Evolutionary conservation across 2,888 invertebrate genomes (phyloP).

Genomic region (Perithous albicinctus): DNA sequence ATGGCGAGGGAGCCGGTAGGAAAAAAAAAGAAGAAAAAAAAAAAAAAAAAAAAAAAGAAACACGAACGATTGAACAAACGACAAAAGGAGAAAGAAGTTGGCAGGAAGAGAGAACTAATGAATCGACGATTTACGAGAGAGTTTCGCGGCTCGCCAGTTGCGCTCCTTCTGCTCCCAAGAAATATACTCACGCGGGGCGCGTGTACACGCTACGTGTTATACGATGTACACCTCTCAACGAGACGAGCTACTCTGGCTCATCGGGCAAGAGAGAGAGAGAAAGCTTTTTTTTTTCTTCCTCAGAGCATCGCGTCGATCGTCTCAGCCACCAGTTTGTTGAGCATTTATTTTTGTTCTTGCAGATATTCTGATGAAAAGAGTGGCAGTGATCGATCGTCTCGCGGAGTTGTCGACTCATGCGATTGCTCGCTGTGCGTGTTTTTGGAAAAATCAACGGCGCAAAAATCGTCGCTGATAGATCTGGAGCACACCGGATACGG

Average conservation of each 20-base stretch:
- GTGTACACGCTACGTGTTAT: conserved; percentile 48
- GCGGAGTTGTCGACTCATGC: background rate
- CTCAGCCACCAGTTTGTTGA: conserved; percentile 1
- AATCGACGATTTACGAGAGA: conserved; percentile 78
- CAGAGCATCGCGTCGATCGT: conserved; percentile 13
- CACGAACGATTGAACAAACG: conserved; percentile 52
- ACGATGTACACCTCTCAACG: conserved; percentile 43
- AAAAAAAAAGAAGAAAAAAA: background rate
- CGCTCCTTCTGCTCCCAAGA: conserved; percentile 32
- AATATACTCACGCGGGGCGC: conserved; percentile 21
- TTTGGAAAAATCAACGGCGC: background rate
- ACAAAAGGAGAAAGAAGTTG: conserved; percentile 48
- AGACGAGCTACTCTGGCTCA: background rate
- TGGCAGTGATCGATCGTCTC: conserved; percentile 41
- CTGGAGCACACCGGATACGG: conserved; percentile 22
- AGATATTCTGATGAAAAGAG: conserved; percentile 12
- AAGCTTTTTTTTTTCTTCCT: too few relatives aligned
- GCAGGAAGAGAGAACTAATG: conserved; percentile 72
- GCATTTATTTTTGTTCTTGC: conserved; percentile 11
- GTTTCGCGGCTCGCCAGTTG: conserved; percentile 77
- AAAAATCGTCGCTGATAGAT: conserved; percentile 22
- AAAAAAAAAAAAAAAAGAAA: conserved; percentile 43
- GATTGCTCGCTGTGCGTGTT: background rate
- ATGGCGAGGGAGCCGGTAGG: conserved; percentile 10
- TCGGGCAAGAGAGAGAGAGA: too few relatives aligned